A percentile compares a stretch with the other conserved stretches of the same genome.
Conservation (phyloP, 2,888 invertebrate species). For the Panopea generosa region DNA sequence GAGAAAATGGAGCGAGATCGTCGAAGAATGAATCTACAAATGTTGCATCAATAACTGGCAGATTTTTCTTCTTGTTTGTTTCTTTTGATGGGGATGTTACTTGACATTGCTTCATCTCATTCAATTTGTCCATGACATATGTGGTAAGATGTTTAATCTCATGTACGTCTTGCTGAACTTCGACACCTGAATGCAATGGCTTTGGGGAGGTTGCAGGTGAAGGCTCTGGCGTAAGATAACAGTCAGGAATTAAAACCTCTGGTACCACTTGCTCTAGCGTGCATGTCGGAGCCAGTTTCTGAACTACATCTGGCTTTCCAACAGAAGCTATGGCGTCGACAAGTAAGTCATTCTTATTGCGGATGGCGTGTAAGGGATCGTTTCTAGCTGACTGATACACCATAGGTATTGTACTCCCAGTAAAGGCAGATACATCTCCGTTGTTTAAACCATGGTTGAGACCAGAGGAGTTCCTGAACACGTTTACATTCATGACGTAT, state of each 20-base stretch:
- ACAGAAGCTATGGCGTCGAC: conserved; percentile 46
- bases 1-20: conserved; percentile 52
- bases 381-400: conserved; percentile 60
- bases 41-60: conserved; percentile 73
- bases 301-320: conserved; percentile 52
- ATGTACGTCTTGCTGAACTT: conserved; percentile 55
- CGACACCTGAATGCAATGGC: conserved; percentile 48
- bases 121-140: conserved; percentile 55
- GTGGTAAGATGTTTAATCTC: conserved; percentile 70
- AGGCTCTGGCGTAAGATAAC: conserved; percentile 79
- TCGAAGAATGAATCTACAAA: conserved; percentile 76
- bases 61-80: conserved; percentile 59
- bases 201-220: conserved; percentile 79
- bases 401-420: conserved; percentile 63
- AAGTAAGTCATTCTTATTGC: conserved; percentile 56
- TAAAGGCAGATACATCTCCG: conserved; percentile 31
- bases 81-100: conserved; percentile 37
- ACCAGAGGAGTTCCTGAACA: conserved; percentile 34
- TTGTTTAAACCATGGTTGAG: conserved; percentile 17
- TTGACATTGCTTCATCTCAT: conserved; percentile 41
- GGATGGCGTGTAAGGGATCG: conserved; percentile 39
- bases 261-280: conserved; percentile 75
- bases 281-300: conserved; percentile 60
- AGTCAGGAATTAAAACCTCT: conserved; percentile 74
- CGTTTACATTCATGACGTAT: conserved; percentile 59